A percentile compares a stretch with the other conserved stretches of the same genome.
Evolutionary conservation across 2,888 invertebrate genomes (phyloP).

Genomic region (Anthoptus insignis): DNA sequence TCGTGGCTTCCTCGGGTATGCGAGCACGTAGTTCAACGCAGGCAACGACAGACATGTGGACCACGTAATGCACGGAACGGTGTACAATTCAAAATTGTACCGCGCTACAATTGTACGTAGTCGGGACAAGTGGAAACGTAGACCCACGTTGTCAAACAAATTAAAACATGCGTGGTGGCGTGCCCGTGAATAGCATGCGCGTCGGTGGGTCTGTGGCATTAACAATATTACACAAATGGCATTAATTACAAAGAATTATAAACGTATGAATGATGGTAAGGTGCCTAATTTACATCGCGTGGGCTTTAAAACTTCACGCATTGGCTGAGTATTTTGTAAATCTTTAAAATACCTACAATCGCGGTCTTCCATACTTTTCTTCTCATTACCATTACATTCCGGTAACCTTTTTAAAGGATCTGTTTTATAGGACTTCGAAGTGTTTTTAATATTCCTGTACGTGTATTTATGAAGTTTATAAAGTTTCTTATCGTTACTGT

Average conservation of each 20-base stretch:
- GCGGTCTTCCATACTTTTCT: slow-evolving; percentile 35
- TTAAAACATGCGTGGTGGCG: no score
- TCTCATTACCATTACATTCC: slow-evolving; percentile 35
- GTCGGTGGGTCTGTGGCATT: no score
- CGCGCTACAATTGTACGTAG: no score
- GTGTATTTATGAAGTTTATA: slow-evolving; percentile 25
- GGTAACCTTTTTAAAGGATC: slow-evolving; percentile 7
- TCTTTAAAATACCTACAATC: slow-evolving; percentile 74
- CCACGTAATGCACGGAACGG: no score
- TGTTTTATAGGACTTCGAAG: slow-evolving; percentile 19
- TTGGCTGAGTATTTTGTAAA: slow-evolving; percentile 47
- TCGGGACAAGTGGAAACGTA: no score
- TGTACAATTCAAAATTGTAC: no score
- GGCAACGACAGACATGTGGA: no score
- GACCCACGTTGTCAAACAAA: no score
- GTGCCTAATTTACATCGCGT: slow-evolving; percentile 76
- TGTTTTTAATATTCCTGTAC: slow-evolving; percentile 27
- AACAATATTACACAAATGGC: neutral
- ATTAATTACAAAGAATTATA: slow-evolving; percentile 9
- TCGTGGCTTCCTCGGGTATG: no score
- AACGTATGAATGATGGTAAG: slow-evolving; percentile 77
- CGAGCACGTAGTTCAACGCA: no score
- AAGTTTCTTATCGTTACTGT: neutral
- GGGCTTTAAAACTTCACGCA: slow-evolving; percentile 69
- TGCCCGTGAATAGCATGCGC: no score